phyloP scores from a whole-genome alignment of 2,113 vertebrate genomes.

The Parotia lawesii region DNA sequence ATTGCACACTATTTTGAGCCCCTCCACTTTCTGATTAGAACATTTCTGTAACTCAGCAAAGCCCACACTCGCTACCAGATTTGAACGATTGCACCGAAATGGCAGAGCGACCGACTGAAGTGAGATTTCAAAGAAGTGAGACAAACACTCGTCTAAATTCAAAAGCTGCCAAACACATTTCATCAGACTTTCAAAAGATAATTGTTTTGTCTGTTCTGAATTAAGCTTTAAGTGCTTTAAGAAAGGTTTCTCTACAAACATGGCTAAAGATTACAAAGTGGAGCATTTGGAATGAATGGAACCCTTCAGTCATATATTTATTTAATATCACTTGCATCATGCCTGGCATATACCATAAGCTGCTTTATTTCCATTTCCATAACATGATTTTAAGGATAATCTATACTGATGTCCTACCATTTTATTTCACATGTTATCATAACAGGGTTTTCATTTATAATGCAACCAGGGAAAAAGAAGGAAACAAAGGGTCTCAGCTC shows the following conservation, averaged over 20 bases:
- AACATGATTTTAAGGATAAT: slow-evolving; percentile 37
- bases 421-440: not conserved
- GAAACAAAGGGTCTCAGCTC: not conserved
- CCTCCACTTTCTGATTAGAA: not conserved
- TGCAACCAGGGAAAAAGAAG: not conserved
- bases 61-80: not conserved
- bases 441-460: not conserved
- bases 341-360: slow-evolving; percentile 1
- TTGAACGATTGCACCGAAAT: not conserved
- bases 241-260: slow-evolving; percentile 46
- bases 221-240: slow-evolving; percentile 48
- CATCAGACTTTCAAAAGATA: slow-evolving; percentile 56
- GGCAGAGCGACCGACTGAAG: not conserved
- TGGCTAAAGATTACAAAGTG: slow-evolving; percentile 47
- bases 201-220: slow-evolving; percentile 58
- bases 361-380: slow-evolving; percentile 30
- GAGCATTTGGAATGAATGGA: slow-evolving; percentile 44
- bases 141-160: slow-evolving; percentile 19
- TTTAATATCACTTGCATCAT: not conserved
- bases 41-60: not conserved
- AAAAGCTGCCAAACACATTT: slow-evolving; percentile 60
- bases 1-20: not conserved
- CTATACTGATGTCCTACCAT: not conserved
- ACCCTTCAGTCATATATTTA: slow-evolving; percentile 25
- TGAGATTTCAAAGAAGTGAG: slow-evolving; percentile 50